Base-by-base conservation (phyloP, 2,888 invertebrate genomes). In the Neoitamus cyanurus region DNA sequence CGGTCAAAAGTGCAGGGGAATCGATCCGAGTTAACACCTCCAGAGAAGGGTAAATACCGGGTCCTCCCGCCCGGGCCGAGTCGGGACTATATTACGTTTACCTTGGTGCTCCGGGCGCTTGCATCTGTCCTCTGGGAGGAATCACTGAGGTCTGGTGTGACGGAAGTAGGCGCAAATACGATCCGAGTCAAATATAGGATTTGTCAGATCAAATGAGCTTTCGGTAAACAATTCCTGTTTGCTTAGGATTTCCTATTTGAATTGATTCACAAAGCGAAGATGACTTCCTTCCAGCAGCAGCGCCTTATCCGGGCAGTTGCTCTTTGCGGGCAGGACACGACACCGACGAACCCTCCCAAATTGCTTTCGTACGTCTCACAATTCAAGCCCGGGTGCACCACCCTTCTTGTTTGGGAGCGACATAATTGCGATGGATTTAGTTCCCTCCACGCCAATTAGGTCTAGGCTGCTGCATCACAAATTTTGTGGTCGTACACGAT, bases 141-240 rank as follows among this genome's bases (percentile, higher is more conserved):
- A 78, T 78, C 48, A 78, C 9, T 58, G 58, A 25, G 31, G 25
- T 46, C 25, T 48, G 31, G 13, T 42, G 31, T n/a, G n/a, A n/a
- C 42, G 78, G 48, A 48, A 58, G 78, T 48, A 58, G 58, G 11
- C 42, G 58, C 78, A 78, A 78, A 78, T 58, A 78, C 46, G 48
- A 78, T 78, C 78, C 30, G 78, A 78, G 58, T 48, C 78, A 78
- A 78, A 78, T 78, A 78, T 78, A 31, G 78, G 78, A 78, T 78
- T 78, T 78, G 78, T 48, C 78, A 78, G 78, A 78, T 78, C 78
- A 78, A 78, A 78, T 78, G 78, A 78, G 78, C 78, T 78, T 58
- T 78, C 28, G 78, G 78, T 48, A 78, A 78, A 78, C 48, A 78
- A 78, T 20, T 31, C 25, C 31, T 78, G 78, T 58, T 78, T 25